Conservation (phyloP, 2,888 invertebrate genomes). For the Lysandra coridon region DNA sequence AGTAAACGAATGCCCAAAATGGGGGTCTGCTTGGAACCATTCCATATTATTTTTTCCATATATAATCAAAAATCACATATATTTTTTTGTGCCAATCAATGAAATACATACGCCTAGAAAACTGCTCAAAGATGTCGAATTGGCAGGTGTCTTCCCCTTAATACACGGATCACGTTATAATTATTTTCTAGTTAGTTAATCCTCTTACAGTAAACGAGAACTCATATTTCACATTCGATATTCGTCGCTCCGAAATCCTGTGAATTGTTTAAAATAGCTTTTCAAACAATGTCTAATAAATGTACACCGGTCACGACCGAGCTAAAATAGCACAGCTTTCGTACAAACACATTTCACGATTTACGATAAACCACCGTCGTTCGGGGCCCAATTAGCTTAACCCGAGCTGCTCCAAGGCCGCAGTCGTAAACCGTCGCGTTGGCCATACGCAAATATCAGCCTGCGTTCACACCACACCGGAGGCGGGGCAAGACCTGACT, state of each 20-base stretch:
- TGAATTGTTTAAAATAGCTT: conserved; percentile 34
- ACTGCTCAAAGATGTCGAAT: too few species aligned
- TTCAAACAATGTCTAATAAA: conserved; percentile 36
- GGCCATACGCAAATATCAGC: neutral
- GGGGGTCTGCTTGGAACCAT: too few species aligned
- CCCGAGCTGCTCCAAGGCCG: neutral
- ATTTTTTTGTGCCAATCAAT: too few species aligned
- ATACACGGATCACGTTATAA: too few species aligned
- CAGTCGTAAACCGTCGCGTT: neutral
- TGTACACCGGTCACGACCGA: conserved; percentile 41
- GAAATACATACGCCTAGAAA: too few species aligned
- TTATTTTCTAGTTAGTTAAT: too few species aligned
- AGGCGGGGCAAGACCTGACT: neutral
- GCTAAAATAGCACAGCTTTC: conserved; percentile 39
- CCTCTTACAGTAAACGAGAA: neutral
- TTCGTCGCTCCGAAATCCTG: conserved; percentile 19
- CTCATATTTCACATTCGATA: neutral
- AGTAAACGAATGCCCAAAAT: too few species aligned
- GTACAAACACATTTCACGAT: conserved; percentile 10
- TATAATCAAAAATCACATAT: too few species aligned
- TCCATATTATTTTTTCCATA: too few species aligned
- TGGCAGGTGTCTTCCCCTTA: too few species aligned
- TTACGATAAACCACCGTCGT: neutral
- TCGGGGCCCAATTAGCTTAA: neutral
- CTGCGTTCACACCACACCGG: too few species aligned